Percentiles rank a stretch among this genome's conserved stretches.
phyloP scores from a whole-genome alignment of 2,797 vertebrate species.

The Gallinago nigripennis region DNA sequence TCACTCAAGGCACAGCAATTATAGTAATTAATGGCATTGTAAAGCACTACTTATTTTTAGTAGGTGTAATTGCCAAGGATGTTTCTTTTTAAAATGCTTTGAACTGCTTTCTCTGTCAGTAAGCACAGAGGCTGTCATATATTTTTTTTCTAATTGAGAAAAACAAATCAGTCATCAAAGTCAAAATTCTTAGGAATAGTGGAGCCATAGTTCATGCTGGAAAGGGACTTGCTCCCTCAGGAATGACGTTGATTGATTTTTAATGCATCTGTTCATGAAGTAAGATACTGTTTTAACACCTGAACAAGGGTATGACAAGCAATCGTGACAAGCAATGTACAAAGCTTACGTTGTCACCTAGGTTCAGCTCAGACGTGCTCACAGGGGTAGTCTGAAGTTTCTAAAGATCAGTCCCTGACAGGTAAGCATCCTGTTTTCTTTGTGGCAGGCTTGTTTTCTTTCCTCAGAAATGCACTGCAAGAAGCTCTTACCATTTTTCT shows the following conservation, averaged over 20 bases:
- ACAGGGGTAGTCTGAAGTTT: neutral
- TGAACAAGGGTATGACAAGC: neutral
- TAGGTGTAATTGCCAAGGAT: slow-evolving; percentile 42
- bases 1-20: slow-evolving; percentile 20
- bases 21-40: slow-evolving; percentile 40
- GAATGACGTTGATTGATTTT: slow-evolving; percentile 10
- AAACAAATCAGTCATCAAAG: slow-evolving; percentile 39
- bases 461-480: neutral
- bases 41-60: slow-evolving; percentile 51
- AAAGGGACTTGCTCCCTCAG: neutral
- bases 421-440: neutral
- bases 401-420: neutral
- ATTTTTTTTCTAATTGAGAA: slow-evolving; percentile 22
- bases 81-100: slow-evolving; percentile 42
- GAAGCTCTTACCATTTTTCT: neutral
- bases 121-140: neutral
- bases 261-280: neutral
- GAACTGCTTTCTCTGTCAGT: neutral
- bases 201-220: neutral
- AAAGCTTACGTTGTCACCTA: neutral
- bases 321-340: neutral
- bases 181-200: neutral
- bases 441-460: neutral
- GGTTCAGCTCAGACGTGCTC: neutral
- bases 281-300: slow-evolving; percentile 11